These are phyloP conservation scores for Eulemur macaco DNA, from an alignment of 2,113 vertebrate genomes.

Conservation along the genomic window DNA sequence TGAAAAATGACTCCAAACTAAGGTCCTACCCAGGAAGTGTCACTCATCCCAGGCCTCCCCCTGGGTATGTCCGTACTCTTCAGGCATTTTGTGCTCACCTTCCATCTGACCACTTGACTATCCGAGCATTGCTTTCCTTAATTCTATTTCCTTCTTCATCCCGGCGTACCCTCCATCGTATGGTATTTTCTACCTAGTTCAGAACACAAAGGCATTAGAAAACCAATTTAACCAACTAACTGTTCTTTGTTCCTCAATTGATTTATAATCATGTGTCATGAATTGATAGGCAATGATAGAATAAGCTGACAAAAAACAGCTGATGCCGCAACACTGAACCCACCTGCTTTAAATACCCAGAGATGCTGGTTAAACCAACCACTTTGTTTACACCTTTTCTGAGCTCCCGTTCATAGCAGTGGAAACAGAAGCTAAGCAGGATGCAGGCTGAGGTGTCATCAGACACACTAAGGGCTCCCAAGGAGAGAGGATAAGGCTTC, in stretches of 20 bases:
- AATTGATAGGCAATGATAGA: background rate
- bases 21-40: background rate
- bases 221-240: background rate
- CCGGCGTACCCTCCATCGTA: conserved; percentile 91
- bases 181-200: conserved; percentile 94
- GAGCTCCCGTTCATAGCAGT: background rate
- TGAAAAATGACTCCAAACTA: background rate
- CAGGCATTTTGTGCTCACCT: conserved; percentile 84
- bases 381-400: background rate
- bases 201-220: background rate
- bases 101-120: conserved; percentile 97
- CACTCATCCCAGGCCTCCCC: background rate
- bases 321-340: background rate
- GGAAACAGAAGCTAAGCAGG: background rate
- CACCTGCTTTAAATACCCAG: background rate
- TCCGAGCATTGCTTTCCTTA: conserved; percentile 93
- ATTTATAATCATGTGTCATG: background rate
- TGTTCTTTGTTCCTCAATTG: background rate
- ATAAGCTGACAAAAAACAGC: background rate
- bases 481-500: background rate
- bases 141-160: conserved; percentile 92
- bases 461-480: background rate
- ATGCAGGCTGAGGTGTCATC: background rate
- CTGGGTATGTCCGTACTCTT: background rate
- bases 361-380: background rate